Evolutionary conservation across 2,797 vertebrate species (phyloP).

Genomic region (Phrynocephalus guinanensis): DNA sequence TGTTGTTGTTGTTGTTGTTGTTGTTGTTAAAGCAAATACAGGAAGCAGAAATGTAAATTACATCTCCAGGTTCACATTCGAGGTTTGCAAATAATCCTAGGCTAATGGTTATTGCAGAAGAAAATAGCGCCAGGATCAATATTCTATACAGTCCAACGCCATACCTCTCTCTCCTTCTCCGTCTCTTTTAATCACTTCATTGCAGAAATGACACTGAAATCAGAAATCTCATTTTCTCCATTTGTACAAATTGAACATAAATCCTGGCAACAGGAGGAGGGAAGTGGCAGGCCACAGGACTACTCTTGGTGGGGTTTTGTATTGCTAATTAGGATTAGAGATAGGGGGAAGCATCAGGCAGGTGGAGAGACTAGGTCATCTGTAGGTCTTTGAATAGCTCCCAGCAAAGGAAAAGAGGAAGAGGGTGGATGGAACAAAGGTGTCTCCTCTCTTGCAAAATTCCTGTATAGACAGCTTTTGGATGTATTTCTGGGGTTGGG

Average conservation of each 20-base stretch:
- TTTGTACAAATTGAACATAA: constrained; percentile 93
- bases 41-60: constrained; percentile 85
- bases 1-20: constrained; percentile 75
- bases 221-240: constrained; percentile 91
- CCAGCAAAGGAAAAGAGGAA: too few relatives aligned
- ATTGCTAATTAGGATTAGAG: constrained; percentile 87
- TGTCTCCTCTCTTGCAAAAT: not conserved
- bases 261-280: constrained; percentile 89
- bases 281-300: constrained; percentile 76
- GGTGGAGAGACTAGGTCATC: not conserved
- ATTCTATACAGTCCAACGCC: constrained; percentile 88
- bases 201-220: constrained; percentile 96
- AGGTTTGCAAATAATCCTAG: constrained; percentile 85
- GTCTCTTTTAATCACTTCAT: constrained; percentile 95
- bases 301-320: constrained; percentile 84
- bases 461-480: not conserved
- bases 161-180: constrained; percentile 89
- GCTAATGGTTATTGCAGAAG: constrained; percentile 98
- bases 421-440: not conserved
- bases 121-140: constrained; percentile 98
- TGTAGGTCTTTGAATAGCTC: too few relatives aligned
- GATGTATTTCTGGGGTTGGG: not conserved
- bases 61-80: constrained; percentile 83
- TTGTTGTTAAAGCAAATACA: constrained; percentile 84
- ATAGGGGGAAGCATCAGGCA: constrained; percentile 48